These are phyloP conservation scores for Rhysida immarginata DNA, from an alignment of 1,140 invertebrate species.

Conservation along the genomic window DNA sequence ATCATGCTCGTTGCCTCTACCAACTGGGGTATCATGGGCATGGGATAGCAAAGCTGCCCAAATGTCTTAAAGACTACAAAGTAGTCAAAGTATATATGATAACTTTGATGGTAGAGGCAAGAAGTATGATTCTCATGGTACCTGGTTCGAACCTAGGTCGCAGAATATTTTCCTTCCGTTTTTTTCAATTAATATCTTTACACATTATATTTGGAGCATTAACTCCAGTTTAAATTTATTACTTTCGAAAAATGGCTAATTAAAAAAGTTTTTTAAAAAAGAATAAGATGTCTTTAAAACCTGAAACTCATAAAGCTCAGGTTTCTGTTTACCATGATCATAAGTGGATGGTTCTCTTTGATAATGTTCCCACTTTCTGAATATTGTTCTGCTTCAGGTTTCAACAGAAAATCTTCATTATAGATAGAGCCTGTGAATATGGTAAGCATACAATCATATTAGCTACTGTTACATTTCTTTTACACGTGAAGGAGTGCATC, in stretches of 20 bases:
- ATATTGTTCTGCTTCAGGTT: background rate
- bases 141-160: too few relatives aligned
- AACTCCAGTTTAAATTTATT: too few relatives aligned
- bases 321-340: slow-evolving; percentile 35
- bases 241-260: background rate
- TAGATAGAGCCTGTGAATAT: background rate
- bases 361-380: slow-evolving; percentile 21
- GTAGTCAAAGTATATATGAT: background rate
- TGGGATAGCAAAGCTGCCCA: too few relatives aligned
- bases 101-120: background rate
- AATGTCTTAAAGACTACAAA: too few relatives aligned
- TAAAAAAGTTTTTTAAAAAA: too few relatives aligned
- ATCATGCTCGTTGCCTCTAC: too few relatives aligned
- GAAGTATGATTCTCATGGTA: background rate
- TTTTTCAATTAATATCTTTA: background rate
- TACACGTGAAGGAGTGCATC: background rate
- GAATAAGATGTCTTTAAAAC: too few relatives aligned
- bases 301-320: too few relatives aligned
- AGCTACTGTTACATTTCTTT: background rate
- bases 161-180: too few relatives aligned
- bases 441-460: background rate
- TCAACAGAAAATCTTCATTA: background rate
- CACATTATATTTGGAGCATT: background rate
- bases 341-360: slow-evolving; percentile 37
- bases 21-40: too few relatives aligned